A percentile compares a stretch with the other conserved stretches of the same genome.
These are phyloP conservation scores for Microplitis demolitor DNA, from an alignment of 1,140 invertebrate genomes.

Conservation along the genomic window DNA sequence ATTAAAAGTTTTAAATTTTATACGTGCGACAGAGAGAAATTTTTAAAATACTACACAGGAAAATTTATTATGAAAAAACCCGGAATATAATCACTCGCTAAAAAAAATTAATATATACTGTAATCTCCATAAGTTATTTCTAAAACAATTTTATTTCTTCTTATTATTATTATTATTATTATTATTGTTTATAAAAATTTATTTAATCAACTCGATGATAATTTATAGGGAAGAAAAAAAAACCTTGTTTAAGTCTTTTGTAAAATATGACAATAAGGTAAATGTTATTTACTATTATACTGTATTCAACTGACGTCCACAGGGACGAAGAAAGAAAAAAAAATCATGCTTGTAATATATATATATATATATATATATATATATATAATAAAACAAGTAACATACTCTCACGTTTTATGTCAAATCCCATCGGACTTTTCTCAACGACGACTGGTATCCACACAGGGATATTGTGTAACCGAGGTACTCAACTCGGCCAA, in stretches of 20 bases:
- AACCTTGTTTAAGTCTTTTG: too few species aligned
- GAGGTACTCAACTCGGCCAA: slow-evolving; percentile 16
- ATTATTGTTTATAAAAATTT: neutral
- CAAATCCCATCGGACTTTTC: slow-evolving; percentile 32
- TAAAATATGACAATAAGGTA: too few species aligned
- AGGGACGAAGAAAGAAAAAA: neutral
- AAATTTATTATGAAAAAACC: too few species aligned
- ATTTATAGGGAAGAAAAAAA: neutral
- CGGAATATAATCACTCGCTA: too few species aligned
- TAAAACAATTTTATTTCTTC: too few species aligned
- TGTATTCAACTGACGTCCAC: too few species aligned
- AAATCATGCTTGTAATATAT: neutral
- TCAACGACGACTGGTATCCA: slow-evolving; percentile 18
- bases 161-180: too few species aligned
- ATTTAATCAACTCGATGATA: neutral
- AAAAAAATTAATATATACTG: too few species aligned
- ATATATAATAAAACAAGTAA: slow-evolving; percentile 47
- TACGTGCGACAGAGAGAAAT: too few species aligned
- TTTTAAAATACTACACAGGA: too few species aligned
- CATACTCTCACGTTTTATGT: slow-evolving; percentile 38
- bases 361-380: slow-evolving; percentile 21
- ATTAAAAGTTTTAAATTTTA: slow-evolving; percentile 8
- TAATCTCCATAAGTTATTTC: too few species aligned
- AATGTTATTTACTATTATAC: too few species aligned
- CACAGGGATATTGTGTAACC: neutral